A percentile compares a stretch with the other conserved stretches of the same genome.
Evolutionary conservation across 2,797 vertebrate genomes (phyloP).

Genomic region (Loris lydekkerianus): DNA sequence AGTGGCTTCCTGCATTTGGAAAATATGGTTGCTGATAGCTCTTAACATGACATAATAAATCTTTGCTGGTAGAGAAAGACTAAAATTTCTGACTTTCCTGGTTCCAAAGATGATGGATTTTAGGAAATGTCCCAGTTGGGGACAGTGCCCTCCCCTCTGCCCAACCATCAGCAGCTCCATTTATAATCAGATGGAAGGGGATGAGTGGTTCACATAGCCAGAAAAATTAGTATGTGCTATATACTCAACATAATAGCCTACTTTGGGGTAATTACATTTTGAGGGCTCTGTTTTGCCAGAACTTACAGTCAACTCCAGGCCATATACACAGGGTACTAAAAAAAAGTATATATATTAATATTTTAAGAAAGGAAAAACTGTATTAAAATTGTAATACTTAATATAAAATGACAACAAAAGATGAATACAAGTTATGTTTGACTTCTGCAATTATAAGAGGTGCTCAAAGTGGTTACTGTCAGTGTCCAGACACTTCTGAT

Average conservation of each 20-base stretch:
- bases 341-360: too few species aligned
- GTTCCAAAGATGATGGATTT: background rate
- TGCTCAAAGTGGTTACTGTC: too few species aligned
- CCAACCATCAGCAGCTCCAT: background rate
- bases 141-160: background rate
- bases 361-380: too few species aligned
- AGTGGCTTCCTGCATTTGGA: conserved; percentile 21
- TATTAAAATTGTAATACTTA: too few species aligned
- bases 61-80: background rate
- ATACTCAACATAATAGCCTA: background rate
- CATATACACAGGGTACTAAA: background rate
- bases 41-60: conserved; percentile 6
- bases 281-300: conserved; percentile 15
- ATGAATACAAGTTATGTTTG: too few species aligned
- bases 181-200: background rate
- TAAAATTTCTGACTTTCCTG: conserved; percentile 4
- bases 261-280: background rate
- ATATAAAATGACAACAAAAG: too few species aligned
- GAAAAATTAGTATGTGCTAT: background rate
- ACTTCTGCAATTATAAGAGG: too few species aligned
- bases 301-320: background rate
- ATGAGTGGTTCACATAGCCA: background rate
- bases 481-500: too few species aligned
- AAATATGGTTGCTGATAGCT: conserved; percentile 14
- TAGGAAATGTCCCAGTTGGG: background rate